phyloP scores from a whole-genome alignment of 2,888 invertebrate species.

The Hirtodrosophila alboralis region DNA sequence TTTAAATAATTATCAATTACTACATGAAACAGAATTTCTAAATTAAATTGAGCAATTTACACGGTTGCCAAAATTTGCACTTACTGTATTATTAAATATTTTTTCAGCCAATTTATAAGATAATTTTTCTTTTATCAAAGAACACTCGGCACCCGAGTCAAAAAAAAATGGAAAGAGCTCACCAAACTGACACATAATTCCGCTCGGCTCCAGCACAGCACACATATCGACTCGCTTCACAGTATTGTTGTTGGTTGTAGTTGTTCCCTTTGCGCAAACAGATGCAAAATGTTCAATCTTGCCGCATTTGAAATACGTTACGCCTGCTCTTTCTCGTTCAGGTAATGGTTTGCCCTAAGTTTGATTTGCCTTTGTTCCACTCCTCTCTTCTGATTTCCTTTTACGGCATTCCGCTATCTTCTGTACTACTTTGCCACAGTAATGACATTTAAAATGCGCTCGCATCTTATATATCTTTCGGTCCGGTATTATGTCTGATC shows the following conservation, averaged over 20 bases:
- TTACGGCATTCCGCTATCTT: no score
- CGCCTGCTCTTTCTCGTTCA: conserved; percentile 1
- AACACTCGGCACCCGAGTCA: conserved; percentile 14
- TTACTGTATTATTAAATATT: conserved; percentile 4
- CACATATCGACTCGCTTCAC: conserved; percentile 18
- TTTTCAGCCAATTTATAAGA: conserved; percentile 11
- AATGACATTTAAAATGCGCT: no score
- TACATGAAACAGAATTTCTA: conserved; percentile 23
- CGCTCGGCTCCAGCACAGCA: not conserved
- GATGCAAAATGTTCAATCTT: conserved; percentile 11
- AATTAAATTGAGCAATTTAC: conserved; percentile 24
- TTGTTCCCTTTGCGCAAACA: conserved; percentile 6
- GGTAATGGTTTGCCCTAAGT: not conserved
- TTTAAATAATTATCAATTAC: conserved; percentile 16
- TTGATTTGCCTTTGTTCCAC: no score
- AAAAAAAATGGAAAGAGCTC: conserved; percentile 21
- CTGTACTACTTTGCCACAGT: no score
- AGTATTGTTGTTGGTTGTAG: not conserved
- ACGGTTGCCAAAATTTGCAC: conserved; percentile 15
- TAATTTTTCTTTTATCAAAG: conserved; percentile 15
- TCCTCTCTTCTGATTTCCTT: no score
- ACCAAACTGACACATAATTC: not conserved
- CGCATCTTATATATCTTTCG: no score
- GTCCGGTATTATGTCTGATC: no score
- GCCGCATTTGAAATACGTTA: conserved; percentile 9